A percentile compares a stretch with the other conserved stretches of the same genome.
Evolutionary conservation across 2,797 vertebrate genomes (phyloP).

Genomic region (Acrossocheilus fasciatus): DNA sequence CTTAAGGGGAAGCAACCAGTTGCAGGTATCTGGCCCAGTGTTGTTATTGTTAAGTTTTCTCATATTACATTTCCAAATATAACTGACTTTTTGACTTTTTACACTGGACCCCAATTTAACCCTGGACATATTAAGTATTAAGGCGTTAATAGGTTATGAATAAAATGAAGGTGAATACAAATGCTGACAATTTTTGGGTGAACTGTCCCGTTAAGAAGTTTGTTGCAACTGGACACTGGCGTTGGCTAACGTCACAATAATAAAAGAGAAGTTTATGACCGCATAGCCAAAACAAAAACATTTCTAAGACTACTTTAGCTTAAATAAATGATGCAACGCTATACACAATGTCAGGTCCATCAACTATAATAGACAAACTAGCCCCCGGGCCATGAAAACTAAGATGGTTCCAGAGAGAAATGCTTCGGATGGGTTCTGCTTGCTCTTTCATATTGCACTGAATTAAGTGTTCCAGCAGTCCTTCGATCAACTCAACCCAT

Average conservation of each 20-base stretch:
- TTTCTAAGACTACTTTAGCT: conserved; percentile 14
- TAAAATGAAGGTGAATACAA: not conserved
- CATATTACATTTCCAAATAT: not conserved
- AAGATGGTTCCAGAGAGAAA: conserved; percentile 39
- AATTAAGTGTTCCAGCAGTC: conserved; percentile 34
- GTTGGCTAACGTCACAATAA: not conserved
- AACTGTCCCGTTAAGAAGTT: not conserved
- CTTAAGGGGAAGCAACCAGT: not conserved
- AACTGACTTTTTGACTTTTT: not conserved
- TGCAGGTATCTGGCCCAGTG: not conserved
- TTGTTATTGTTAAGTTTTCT: not conserved
- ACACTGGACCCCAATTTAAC: not conserved
- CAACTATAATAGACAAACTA: conserved; percentile 38
- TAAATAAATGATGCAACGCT: conserved; percentile 41
- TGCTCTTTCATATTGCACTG: conserved; percentile 17
- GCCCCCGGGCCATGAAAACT: conserved; percentile 33
- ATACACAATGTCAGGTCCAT: conserved; percentile 29
- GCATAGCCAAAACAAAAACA: conserved; percentile 12
- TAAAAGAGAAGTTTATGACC: not conserved
- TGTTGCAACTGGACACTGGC: not conserved
- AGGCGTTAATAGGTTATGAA: not conserved
- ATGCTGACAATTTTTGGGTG: not conserved
- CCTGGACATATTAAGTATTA: not conserved
- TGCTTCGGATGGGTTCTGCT: conserved; percentile 11
- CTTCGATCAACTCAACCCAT: conserved; percentile 34